A percentile compares a stretch with the other conserved stretches of the same genome.
Evolutionary conservation across 2,888 invertebrate genomes (phyloP).

Genomic region (Aspidiotus rigidus): DNA sequence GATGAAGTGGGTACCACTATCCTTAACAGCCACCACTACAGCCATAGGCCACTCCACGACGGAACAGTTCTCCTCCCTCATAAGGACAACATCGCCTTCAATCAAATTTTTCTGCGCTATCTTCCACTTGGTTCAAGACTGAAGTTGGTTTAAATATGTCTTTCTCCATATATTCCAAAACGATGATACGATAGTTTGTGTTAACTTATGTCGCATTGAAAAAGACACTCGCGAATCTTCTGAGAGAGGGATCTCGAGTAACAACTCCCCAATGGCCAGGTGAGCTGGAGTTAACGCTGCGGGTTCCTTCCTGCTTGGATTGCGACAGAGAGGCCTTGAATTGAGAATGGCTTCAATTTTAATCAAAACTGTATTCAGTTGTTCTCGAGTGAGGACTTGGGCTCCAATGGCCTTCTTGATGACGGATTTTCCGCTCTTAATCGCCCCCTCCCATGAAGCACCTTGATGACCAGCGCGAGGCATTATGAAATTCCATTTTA

Average conservation of each 20-base stretch:
- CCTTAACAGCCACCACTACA: background rate
- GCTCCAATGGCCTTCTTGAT: background rate
- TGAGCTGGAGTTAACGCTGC: constrained; percentile 6
- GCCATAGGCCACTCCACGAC: background rate
- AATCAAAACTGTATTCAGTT: background rate
- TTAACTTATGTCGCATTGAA: background rate
- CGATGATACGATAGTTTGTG: too few species aligned
- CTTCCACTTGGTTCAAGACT: constrained; percentile 1
- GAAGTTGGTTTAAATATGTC: background rate
- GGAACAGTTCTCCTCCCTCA: background rate
- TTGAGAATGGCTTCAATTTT: constrained; percentile 11
- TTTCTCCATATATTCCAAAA: too few species aligned
- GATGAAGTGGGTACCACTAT: too few species aligned
- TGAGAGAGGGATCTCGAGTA: background rate
- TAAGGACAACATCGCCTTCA: background rate
- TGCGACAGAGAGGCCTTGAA: too few species aligned
- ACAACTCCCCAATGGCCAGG: background rate
- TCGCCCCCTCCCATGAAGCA: background rate
- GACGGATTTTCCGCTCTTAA: background rate
- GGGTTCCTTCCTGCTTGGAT: background rate
- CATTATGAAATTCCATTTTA: background rate
- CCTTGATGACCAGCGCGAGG: background rate
- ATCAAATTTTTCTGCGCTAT: background rate
- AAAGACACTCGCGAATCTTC: background rate
- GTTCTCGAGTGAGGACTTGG: background rate